Evolutionary conservation across 2,797 vertebrate genomes (phyloP).

Genomic region (Tachyglossus aculeatus): DNA sequence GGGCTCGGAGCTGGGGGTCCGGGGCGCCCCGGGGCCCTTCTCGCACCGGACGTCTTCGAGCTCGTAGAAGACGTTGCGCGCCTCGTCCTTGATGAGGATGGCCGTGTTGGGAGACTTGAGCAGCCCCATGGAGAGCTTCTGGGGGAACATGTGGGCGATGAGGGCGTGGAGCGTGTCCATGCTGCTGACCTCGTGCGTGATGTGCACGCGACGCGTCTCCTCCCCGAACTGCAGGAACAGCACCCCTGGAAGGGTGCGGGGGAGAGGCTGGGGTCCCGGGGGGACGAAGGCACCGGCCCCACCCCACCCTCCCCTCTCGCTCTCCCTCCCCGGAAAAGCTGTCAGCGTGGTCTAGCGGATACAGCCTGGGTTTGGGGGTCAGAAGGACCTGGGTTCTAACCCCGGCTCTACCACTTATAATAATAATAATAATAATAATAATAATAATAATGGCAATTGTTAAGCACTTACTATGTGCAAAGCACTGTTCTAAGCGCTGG

Average conservation of each 20-base stretch:
- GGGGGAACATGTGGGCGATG: slow-evolving; percentile 99
- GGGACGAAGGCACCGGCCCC: too few species aligned
- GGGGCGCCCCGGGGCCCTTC: neutral
- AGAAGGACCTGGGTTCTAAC: too few species aligned
- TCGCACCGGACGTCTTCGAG: slow-evolving; percentile 90
- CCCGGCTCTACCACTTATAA: too few species aligned
- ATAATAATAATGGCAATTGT: too few species aligned
- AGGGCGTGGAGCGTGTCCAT: slow-evolving; percentile 97
- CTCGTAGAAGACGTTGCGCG: slow-evolving; percentile 97
- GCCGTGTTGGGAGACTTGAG: slow-evolving; percentile 97
- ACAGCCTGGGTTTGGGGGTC: too few species aligned
- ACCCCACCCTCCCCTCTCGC: neutral
- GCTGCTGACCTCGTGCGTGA: slow-evolving; percentile 97
- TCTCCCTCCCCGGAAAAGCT: neutral
- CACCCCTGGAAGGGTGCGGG: slow-evolving; percentile 85
- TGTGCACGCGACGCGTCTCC: slow-evolving; percentile 95
- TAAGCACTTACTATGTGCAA: too few species aligned
- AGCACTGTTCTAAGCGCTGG: too few species aligned
- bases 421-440: too few species aligned
- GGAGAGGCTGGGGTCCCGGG: too few species aligned
- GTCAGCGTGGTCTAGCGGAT: too few species aligned
- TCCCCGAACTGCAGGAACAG: slow-evolving; percentile 98
- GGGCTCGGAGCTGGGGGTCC: neutral
- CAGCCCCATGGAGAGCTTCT: slow-evolving; percentile 98
- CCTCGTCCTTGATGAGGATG: slow-evolving; percentile 98